phyloP scores from a whole-genome alignment of 1,140 invertebrate species.

The Hypsibius dujardini region DNA sequence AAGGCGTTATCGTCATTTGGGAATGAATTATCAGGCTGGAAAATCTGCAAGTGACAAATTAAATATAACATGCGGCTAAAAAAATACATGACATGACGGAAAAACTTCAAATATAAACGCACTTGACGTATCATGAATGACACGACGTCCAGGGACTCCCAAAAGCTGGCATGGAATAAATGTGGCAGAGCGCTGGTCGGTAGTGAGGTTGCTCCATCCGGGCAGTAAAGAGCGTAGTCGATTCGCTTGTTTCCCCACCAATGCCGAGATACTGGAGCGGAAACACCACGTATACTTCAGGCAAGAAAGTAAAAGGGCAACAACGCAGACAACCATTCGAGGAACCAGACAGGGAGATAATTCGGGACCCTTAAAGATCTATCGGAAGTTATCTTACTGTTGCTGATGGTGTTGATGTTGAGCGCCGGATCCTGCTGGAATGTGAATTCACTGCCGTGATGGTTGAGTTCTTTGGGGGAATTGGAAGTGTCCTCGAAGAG shows the following conservation, averaged over 20 bases:
- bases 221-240: slow-evolving; percentile 94
- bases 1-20: background rate
- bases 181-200: slow-evolving; percentile 90
- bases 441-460: slow-evolving; percentile 36
- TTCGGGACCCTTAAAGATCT: no score
- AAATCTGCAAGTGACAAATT: slow-evolving; percentile 18
- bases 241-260: slow-evolving; percentile 95
- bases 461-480: slow-evolving; percentile 25
- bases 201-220: slow-evolving; percentile 84
- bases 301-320: no score
- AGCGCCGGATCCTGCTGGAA: slow-evolving; percentile 23
- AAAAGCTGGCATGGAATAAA: slow-evolving; percentile 95
- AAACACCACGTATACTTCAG: slow-evolving; percentile 19
- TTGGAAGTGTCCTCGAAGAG: slow-evolving; percentile 22
- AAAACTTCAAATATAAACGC: slow-evolving; percentile 23
- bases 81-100: no score
- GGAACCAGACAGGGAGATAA: slow-evolving; percentile 21
- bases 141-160: slow-evolving; percentile 95
- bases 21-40: slow-evolving; percentile 21
- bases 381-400: slow-evolving; percentile 18
- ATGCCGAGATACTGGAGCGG: slow-evolving; percentile 59
- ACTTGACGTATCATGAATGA: slow-evolving; percentile 89
- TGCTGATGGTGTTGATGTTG: slow-evolving; percentile 18
- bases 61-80: background rate
- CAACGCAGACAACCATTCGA: no score